Conservation (phyloP, 2,113 vertebrate genomes). For the Zosterops lateralis region DNA sequence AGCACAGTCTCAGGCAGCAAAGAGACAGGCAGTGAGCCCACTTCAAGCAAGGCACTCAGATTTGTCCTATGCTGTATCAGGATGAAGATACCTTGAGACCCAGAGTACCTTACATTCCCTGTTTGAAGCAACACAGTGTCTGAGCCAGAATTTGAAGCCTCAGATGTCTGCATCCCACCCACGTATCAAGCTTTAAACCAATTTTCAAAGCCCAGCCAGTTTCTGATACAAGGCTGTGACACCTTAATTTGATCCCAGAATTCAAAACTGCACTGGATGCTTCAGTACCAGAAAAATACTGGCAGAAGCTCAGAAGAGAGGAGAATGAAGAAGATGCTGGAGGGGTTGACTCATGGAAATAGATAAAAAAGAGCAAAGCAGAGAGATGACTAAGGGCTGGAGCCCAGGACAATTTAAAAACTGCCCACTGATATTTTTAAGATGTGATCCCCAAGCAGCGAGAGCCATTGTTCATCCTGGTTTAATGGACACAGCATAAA, state of each 20-base stretch:
- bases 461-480: conserved; percentile 33
- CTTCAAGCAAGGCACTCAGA: neutral
- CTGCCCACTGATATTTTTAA: conserved; percentile 47
- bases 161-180: neutral
- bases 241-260: conserved; percentile 50
- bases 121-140: neutral
- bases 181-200: neutral
- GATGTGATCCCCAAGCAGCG: neutral
- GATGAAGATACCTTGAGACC: neutral
- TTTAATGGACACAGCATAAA: neutral
- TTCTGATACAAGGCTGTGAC: conserved; percentile 4
- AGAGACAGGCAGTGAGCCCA: neutral
- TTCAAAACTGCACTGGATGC: neutral
- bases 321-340: conserved; percentile 9
- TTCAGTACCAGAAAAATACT: conserved; percentile 25
- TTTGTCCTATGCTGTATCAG: neutral
- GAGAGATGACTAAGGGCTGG: conserved; percentile 53
- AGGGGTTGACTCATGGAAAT: conserved; percentile 33
- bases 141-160: neutral
- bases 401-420: conserved; percentile 28
- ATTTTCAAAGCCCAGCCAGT: conserved; percentile 16
- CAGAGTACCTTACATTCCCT: neutral
- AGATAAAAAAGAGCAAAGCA: conserved; percentile 35
- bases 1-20: neutral
- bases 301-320: neutral